Base-by-base conservation (phyloP, 2,113 vertebrate genomes). In the Dunckerocampus dactyliophorus region DNA sequence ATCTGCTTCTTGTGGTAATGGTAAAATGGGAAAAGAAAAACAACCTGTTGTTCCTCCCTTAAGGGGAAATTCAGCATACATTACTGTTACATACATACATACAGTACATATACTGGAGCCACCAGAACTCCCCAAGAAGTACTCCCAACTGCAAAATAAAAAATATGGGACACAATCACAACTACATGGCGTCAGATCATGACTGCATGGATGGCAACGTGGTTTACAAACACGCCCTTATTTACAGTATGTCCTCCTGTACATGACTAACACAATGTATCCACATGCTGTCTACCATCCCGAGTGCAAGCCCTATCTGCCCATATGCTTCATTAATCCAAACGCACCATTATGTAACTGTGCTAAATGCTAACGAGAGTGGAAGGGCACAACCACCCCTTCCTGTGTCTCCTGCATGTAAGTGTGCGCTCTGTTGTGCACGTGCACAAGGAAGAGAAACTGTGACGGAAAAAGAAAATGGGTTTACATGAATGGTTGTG, bases 271-370 rank as follows among this genome's bases (percentile, higher is more conserved):
- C 15, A 4, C 16, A 10, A 22, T 34, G 28, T 12, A 12, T 39
- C 31, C 9, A 15, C 34, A 42, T 15, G 13, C 12, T 14, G 34
- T 20, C n/a, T 5, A 39, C 11, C 34, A 39, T 56, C 54, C 75
- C 66, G 72, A 80, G 74, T 82, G 76, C 76, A 74, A 79, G 57
- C 61, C 75, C 59, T 60, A 42, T 17, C 81, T 66, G 71, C 70
- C 64, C 75, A 82, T 85, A 85, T 87, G 86, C 82, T 85, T 87
- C 83, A 85, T 85, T 87, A 85, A 83, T 85, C 77, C 80, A 83
- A 83, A 74, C 66, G 80, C 74, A 72, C 62, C 58, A 62, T 89
- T 88, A 88, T 69, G 75, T 86, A 88, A 89, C 80, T 80, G 84
- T 62, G 60, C 83, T 85, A 85, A 84, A 87, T 89, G 82, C 77